Conservation (phyloP, 2,797 vertebrate species). For the Oophaga sylvatica region DNA sequence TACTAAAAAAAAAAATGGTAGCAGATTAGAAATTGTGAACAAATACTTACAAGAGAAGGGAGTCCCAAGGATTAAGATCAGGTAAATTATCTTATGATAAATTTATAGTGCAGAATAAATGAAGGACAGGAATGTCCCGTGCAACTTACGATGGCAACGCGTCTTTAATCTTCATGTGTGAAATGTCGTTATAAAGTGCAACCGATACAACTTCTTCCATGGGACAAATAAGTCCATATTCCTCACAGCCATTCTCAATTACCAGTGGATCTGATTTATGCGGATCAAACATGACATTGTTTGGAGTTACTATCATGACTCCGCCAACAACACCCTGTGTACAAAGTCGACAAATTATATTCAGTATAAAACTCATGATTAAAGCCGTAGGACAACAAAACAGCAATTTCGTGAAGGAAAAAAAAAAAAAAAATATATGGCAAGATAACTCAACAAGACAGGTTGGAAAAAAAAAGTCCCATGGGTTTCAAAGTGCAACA, state of each 20-base stretch:
- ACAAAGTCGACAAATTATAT: slow-evolving; percentile 18
- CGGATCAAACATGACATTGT: slow-evolving; percentile 99
- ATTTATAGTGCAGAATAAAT: not conserved
- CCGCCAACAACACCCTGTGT: slow-evolving; percentile 94
- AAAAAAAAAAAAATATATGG: no score
- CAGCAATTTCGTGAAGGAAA: no score
- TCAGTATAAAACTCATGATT: not conserved
- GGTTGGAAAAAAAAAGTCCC: no score
- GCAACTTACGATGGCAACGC: slow-evolving; percentile 94
- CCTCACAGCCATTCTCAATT: slow-evolving; percentile 97
- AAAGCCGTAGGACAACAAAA: no score
- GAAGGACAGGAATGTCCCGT: not conserved
- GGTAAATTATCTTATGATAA: not conserved
- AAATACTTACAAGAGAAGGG: not conserved
- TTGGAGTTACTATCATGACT: slow-evolving; percentile 98
- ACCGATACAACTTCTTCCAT: slow-evolving; percentile 98
- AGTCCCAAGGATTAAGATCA: not conserved
- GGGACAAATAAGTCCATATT: slow-evolving; percentile 96
- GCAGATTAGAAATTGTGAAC: no score
- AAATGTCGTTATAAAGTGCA: slow-evolving; percentile 94
- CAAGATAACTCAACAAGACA: no score
- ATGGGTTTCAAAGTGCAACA: no score
- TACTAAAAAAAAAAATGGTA: no score
- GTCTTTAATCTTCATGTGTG: slow-evolving; percentile 97
- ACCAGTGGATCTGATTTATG: slow-evolving; percentile 98